Evolutionary conservation across 2,113 vertebrate species (phyloP).

Genomic region (Phycodurus eques): DNA sequence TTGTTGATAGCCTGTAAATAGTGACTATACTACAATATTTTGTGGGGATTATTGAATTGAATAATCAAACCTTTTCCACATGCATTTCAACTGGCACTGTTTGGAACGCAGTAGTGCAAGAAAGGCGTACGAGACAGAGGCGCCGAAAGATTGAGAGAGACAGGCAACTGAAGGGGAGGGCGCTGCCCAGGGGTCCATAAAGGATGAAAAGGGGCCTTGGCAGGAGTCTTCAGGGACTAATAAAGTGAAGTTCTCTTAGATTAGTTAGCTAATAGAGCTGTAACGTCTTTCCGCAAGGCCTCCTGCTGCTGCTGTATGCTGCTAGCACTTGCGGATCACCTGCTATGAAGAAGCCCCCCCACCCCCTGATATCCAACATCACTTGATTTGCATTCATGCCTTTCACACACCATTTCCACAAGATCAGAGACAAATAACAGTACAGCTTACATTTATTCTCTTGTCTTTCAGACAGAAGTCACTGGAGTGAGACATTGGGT

Average conservation of each 20-base stretch:
- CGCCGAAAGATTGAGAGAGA: constrained; percentile 61
- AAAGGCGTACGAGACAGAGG: constrained; percentile 55
- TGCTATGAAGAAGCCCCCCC: constrained; percentile 56
- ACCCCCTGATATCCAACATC: constrained; percentile 39
- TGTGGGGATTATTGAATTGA: not conserved
- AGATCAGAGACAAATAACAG: not conserved
- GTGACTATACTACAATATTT: not conserved
- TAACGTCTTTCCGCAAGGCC: constrained; percentile 59
- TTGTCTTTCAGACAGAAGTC: not conserved
- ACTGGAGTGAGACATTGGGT: not conserved
- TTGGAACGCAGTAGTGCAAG: constrained; percentile 15
- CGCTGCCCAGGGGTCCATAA: constrained; percentile 58
- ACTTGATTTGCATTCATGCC: constrained; percentile 11
- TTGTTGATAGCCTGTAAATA: not conserved
- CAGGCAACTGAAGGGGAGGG: constrained; percentile 34
- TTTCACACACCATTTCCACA: not conserved
- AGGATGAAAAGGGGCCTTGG: constrained; percentile 69
- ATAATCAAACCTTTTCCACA: not conserved
- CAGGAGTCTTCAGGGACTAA: constrained; percentile 71
- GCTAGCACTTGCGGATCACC: constrained; percentile 33
- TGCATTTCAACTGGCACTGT: not conserved
- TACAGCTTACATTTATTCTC: not conserved
- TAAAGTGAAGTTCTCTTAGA: constrained; percentile 73
- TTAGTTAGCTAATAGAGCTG: constrained; percentile 75
- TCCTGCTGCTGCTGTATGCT: constrained; percentile 40